Evolutionary conservation across 2,888 invertebrate species (phyloP), one percentile per base, ranked within the genome.

Genomic region (Drosophila mettleri): DNA sequence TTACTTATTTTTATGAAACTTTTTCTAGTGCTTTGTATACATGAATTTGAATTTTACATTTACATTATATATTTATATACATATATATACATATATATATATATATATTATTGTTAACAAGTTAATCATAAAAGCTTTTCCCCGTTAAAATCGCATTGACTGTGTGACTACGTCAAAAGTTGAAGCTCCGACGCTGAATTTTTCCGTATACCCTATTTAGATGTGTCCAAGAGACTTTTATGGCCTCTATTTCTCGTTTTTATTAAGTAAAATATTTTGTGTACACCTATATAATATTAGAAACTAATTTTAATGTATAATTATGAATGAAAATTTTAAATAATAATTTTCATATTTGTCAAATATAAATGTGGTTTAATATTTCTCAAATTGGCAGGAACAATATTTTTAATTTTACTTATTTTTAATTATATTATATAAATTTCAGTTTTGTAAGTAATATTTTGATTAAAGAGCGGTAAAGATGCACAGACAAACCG

Each of bases 121-220:
- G 18, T 16, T 34, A 54, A 38, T 61, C 20, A 24, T n/a, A 38
- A 75, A 63, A 82, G 61, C 72, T 79, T 66, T 70, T 77, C 73
- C 41, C 31, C 10, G n/a, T 55, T 61, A 27, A 57, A 58, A 38
- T 49, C 48, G 55, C 34, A n/a, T 22, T 10, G 58, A 52, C n/a
- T 60, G 31, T 8, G 43, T 16, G 38, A 18, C 39, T 52, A 54
- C 64, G 64, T 72, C 54, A 70, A 79, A 62, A 57, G 46, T 69
- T 58, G 31, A 58, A 53, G 38, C 20, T 68, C 41, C 51, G 53
- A 61, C 34, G 43, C 49, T 18, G 8, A 52, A 49, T 62, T 46
- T 54, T 53, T 48, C 33, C 7, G 12, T 12, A 55, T 67, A 49
- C 73, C 10, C 61, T 68, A 10, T 16, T 12, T 22, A 18, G 36